Evolutionary conservation across 2,113 vertebrate genomes (phyloP), one percentile per base, ranked within the genome.

Genomic region (Carassius auratus): DNA sequence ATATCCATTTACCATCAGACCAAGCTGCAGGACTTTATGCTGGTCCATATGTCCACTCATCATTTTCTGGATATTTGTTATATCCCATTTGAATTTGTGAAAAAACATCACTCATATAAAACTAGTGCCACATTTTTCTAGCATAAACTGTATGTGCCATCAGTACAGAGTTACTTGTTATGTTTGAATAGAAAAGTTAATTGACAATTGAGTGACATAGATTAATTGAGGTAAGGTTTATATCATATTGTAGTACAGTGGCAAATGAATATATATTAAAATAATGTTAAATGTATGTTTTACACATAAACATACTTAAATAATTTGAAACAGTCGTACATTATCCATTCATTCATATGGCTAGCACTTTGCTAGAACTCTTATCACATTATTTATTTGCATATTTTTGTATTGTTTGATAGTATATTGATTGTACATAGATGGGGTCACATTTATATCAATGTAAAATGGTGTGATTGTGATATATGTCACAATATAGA

Each of bases 21-120:
- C 97, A 99, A 94, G 98, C 98, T 0, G 94, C 97, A 0, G 98
- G 98, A 94, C 97, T 99, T 89, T 99, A 99, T 38, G 98, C 98
- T 0, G 96, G 97, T 89, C 97, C 97, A 83, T 99, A 99, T 0
- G 96, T 99, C 87, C 98, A 99, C 86, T 98, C 98, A 0, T 98
- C 96, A 45, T 99, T 99, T 94, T 99, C 97, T 92, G 98, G 98
- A 89, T 97, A 96, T 96, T 95, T 99, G 94, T 94, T 99, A 91
- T 98, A 99, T 95, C 95, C 96, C 81, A 96, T 99, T 95, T 99
- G 95, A 95, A 90, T 89, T 84, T 73, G 45, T 73, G 42, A 36
- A 83, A 36, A 83, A 86, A 86, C 57, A 74, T 36, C 12, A 42
- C 30, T 21, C 21, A 14, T 55, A 83, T 59, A 23, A 57, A 57